phyloP scores from a whole-genome alignment of 2,113 vertebrate species.

The Gadus chalcogrammus region DNA sequence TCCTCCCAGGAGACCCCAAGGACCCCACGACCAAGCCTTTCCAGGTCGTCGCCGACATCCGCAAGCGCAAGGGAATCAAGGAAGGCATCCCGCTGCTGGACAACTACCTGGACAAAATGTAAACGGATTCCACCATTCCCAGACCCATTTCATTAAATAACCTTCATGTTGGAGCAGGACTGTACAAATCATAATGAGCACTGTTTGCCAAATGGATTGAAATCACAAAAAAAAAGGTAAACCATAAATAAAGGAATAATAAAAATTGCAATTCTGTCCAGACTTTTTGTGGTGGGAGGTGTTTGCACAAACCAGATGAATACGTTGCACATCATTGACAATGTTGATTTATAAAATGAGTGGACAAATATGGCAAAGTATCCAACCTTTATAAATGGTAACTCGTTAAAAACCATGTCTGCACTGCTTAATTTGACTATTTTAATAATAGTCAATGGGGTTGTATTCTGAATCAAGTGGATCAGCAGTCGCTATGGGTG shows the following conservation, averaged over 20 bases:
- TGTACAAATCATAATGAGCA: constrained; percentile 67
- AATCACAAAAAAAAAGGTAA: constrained; percentile 64
- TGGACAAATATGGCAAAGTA: too few species aligned
- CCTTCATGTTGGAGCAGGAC: constrained; percentile 56
- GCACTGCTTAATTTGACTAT: too few species aligned
- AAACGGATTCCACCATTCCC: constrained; percentile 42
- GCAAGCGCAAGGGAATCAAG: constrained; percentile 93
- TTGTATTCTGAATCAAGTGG: too few species aligned
- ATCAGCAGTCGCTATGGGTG: too few species aligned
- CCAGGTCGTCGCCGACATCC: constrained; percentile 81
- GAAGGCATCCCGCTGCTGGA: constrained; percentile 89
- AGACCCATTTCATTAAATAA: constrained; percentile 40
- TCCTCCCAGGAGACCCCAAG: constrained; percentile 84
- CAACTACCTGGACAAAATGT: constrained; percentile 95
- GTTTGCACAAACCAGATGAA: not conserved
- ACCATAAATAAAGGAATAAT: constrained; percentile 66
- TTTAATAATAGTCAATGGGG: too few species aligned
- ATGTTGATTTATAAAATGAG: too few species aligned
- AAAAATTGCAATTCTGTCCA: constrained; percentile 40
- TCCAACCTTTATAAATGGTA: too few species aligned
- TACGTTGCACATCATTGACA: too few species aligned
- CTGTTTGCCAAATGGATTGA: constrained; percentile 67
- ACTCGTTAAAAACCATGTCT: too few species aligned
- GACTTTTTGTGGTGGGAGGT: not conserved
- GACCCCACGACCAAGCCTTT: constrained; percentile 73